Conservation (phyloP, 37 sponge, comb jelly and placozoan species). For the Trichoplax adhaerens region DNA sequence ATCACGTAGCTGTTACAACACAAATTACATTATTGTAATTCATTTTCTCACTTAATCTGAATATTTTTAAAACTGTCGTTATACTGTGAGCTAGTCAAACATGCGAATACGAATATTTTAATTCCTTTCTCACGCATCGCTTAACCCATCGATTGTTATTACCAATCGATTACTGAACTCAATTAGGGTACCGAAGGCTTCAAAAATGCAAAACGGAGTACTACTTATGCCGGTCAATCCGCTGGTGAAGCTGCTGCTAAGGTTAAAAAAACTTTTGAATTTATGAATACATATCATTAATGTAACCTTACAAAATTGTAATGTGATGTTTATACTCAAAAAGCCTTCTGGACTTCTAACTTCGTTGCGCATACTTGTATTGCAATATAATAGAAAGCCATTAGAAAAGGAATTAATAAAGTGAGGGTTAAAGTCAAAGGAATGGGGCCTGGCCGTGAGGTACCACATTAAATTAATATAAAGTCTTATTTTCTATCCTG, state of each 20-base stretch:
- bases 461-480: background rate
- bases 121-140: background rate
- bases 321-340: no score
- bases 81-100: background rate
- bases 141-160: background rate
- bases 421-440: slow-evolving; percentile 49
- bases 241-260: slow-evolving; percentile 46
- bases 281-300: slow-evolving; percentile 14
- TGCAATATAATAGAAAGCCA: no score
- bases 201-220: slow-evolving; percentile 43
- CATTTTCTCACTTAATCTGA: background rate
- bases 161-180: background rate
- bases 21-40: no score
- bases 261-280: slow-evolving; percentile 30
- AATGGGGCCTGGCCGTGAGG: slow-evolving; percentile 50
- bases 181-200: slow-evolving; percentile 48
- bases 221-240: slow-evolving; percentile 59
- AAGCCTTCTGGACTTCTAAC: no score
- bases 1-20: no score
- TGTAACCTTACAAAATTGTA: no score
- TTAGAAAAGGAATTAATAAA: background rate
- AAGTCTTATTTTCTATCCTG: background rate
- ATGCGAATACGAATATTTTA: background rate
- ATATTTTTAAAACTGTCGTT: background rate
- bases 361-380: no score